Evolutionary conservation across 2,113 vertebrate genomes (phyloP).

Genomic region (Prunella himalayana): DNA sequence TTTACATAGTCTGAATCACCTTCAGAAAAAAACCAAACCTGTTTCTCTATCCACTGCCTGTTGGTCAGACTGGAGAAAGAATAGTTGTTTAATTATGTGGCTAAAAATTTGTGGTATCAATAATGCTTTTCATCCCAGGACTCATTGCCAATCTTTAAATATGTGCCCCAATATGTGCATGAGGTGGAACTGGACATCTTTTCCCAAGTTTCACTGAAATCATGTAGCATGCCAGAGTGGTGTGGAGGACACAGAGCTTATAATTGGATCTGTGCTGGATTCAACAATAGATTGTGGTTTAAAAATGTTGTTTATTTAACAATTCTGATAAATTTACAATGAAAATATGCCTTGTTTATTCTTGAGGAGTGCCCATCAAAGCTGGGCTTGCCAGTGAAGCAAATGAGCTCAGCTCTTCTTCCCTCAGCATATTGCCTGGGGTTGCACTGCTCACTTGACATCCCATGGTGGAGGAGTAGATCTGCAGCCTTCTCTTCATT

Average conservation of each 20-base stretch:
- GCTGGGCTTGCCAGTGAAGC: neutral
- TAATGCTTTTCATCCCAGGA: neutral
- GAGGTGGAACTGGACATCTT: neutral
- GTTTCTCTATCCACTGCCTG: neutral
- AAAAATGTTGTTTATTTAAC: neutral
- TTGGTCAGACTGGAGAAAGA: neutral
- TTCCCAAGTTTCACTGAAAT: neutral
- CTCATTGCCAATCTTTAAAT: neutral
- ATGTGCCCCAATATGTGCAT: neutral
- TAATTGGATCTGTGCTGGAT: neutral
- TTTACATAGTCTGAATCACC: neutral
- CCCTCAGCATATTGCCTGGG: neutral
- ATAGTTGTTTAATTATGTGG: neutral
- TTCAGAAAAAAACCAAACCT: fast-evolving
- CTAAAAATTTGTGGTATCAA: neutral
- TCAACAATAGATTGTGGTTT: neutral
- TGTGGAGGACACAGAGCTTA: neutral
- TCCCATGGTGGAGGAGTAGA: neutral
- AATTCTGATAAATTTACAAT: neutral
- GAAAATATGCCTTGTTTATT: neutral
- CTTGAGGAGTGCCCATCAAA: neutral
- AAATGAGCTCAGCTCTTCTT: neutral
- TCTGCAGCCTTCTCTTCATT: neutral
- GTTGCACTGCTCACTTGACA: neutral
- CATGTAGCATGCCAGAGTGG: neutral